These are phyloP conservation scores for Halcyon chelicuti DNA, from an alignment of 2,797 vertebrate genomes.

Conservation along the genomic window DNA sequence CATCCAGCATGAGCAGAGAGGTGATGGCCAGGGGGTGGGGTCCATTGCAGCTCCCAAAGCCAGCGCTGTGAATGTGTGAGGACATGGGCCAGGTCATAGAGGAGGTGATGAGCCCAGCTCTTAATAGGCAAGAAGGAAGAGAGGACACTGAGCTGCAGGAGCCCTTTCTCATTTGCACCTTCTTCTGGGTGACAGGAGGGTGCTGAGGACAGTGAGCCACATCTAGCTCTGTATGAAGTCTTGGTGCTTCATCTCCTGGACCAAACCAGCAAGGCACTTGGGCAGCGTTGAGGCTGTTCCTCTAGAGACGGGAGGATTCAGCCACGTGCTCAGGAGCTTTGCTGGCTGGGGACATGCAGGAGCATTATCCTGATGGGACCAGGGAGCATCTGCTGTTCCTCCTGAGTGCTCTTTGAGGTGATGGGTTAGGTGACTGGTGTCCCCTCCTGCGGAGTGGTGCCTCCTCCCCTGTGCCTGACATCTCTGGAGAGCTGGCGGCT, in stretches of 20 bases:
- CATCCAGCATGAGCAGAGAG: not conserved
- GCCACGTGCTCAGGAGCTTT: not conserved
- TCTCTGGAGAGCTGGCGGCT: not conserved
- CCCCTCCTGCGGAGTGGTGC: not conserved
- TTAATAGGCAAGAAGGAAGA: not conserved
- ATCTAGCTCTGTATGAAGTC: not conserved
- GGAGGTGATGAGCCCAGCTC: not conserved
- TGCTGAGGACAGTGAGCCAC: not conserved
- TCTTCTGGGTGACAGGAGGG: not conserved
- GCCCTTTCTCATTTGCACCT: not conserved
- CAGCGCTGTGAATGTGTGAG: accelerated
- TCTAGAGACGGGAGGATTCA: not conserved
- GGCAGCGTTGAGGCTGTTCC: not conserved
- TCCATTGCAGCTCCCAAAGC: not conserved
- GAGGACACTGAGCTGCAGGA: not conserved
- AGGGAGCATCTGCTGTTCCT: not conserved
- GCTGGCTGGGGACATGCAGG: not conserved
- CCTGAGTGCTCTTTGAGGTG: not conserved
- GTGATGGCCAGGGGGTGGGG: not conserved
- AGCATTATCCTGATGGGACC: not conserved
- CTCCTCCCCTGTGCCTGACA: not conserved
- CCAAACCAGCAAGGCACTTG: not conserved
- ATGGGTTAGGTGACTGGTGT: not conserved
- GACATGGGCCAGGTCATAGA: not conserved
- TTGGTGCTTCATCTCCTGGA: not conserved